A percentile compares a stretch with the other conserved stretches of the same genome.
These are phyloP conservation scores for Astreopora myriophthalma DNA, from an alignment of 64 coral and sea anemone genomes.

Conservation along the genomic window DNA sequence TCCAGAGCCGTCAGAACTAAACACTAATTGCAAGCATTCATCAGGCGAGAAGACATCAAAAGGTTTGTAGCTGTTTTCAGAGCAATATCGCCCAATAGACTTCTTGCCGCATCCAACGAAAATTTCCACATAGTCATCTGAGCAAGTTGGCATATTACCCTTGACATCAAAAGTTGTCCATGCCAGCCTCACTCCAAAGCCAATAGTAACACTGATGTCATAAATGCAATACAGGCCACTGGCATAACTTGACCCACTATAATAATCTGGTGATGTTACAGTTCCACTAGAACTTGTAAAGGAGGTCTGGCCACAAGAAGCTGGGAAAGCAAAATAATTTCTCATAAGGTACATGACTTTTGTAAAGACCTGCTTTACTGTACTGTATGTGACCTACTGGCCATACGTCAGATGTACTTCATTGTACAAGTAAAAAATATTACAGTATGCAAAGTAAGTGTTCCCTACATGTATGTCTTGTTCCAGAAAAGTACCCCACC, in stretches of 20 bases:
- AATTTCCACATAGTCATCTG: slow-evolving; percentile 77
- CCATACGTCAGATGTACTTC: no score
- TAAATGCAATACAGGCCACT: slow-evolving; percentile 44
- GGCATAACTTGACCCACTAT: background rate
- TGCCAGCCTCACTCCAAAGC: slow-evolving; percentile 20
- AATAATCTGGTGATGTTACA: background rate
- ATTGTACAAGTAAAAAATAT: no score
- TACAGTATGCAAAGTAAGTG: no score
- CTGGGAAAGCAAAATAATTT: no score
- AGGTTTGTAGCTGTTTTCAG: slow-evolving; percentile 32
- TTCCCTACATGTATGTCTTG: no score
- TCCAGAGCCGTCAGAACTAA: slow-evolving; percentile 49
- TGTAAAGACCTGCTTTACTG: no score
- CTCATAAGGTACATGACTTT: no score
- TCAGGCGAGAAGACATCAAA: slow-evolving; percentile 72
- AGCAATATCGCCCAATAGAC: slow-evolving; percentile 81
- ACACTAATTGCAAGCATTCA: slow-evolving; percentile 52
- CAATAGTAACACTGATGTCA: slow-evolving; percentile 4
- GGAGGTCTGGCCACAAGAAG: background rate
- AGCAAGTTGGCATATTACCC: slow-evolving; percentile 73
- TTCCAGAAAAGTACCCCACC: no score
- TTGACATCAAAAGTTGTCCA: slow-evolving; percentile 75
- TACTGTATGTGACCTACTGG: no score
- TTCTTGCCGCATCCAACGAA: slow-evolving; percentile 57
- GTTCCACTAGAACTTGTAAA: background rate